phyloP scores from a whole-genome alignment of 2,888 invertebrate species.

The Meliscaeva auricollis region DNA sequence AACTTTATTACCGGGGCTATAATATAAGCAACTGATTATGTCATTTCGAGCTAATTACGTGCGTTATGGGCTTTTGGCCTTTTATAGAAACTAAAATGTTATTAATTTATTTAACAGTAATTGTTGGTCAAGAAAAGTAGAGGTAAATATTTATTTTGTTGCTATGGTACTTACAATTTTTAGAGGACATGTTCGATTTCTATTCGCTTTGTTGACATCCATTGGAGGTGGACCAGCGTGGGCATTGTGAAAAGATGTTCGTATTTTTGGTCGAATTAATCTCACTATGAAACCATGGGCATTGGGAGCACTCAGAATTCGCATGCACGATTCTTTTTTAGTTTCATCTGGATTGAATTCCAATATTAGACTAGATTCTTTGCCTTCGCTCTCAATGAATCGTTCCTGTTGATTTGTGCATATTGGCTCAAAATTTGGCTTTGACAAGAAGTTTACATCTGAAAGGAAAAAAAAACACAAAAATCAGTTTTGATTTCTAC shows the following conservation, averaged over 20 bases:
- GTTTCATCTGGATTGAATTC: slow-evolving; percentile 81
- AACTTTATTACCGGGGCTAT: slow-evolving; percentile 17
- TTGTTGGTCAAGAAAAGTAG: too few species aligned
- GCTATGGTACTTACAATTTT: slow-evolving; percentile 82
- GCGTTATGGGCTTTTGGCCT: neutral
- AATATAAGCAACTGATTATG: slow-evolving; percentile 46
- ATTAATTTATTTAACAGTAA: neutral
- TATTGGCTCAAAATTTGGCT: slow-evolving; percentile 82
- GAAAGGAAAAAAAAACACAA: slow-evolving; percentile 40
- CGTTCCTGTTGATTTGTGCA: slow-evolving; percentile 82
- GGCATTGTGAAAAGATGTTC: slow-evolving; percentile 73
- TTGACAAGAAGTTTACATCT: slow-evolving; percentile 80
- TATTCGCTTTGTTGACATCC: slow-evolving; percentile 76
- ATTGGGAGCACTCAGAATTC: slow-evolving; percentile 82
- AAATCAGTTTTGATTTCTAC: neutral
- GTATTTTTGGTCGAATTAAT: slow-evolving; percentile 81
- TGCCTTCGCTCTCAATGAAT: slow-evolving; percentile 83
- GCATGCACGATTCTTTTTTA: slow-evolving; percentile 80
- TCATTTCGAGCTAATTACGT: slow-evolving; percentile 44
- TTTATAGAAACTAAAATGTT: neutral
- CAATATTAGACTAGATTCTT: slow-evolving; percentile 83
- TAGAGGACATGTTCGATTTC: slow-evolving; percentile 81
- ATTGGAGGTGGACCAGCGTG: slow-evolving; percentile 64
- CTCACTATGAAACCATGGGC: slow-evolving; percentile 83
- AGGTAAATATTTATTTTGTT: too few species aligned